Evolutionary conservation across 2,888 invertebrate species (phyloP), one percentile per base, ranked within the genome.

Genomic region (Hanleya hanleyi): DNA sequence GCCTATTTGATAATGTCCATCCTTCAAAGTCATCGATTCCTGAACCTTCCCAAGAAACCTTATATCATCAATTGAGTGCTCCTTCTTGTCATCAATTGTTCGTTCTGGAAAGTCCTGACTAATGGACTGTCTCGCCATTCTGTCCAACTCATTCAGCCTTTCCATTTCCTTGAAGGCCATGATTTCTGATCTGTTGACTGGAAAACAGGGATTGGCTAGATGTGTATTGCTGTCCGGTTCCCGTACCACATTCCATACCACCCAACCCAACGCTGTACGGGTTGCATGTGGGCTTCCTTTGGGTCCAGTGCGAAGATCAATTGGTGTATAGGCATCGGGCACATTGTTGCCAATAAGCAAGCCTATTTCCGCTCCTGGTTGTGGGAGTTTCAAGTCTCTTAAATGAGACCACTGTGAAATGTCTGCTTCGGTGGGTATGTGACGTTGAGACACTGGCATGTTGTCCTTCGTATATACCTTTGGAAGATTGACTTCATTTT

Each of bases 381-480:
- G 38, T 51, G 77, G 77, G 9, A 75, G 15, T 22, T n/a, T 12
- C 18, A 77, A 33, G 36, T 47, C 67, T 37, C 38, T 33, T 33
- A 77, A 67, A 41, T 77, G 75, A 57, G 51, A 15, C 77, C 77
- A 75, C 32, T 65, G 67, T 18, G 37, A 3, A 36, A 77, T 49
- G 49, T 77, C 77, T 12, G 68, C 47, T 29, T 70, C 26, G n/a
- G 50, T 72, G 18, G 74, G 70, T 26, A 75, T 70, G 61, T 77
- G 77, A 18, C 36, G 18, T 26, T 66, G 35, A 33, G 47, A 18
- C 36, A 76, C 76, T 37, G 74, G 76, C 65, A 74, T 76, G 26
- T 67, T 50, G 32, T 71, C 66, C 49, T 74, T 74, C 5, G 76
- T 67, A 37, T 74, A 74, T 18, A 71, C 67, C 7, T n/a, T 62